These are phyloP conservation scores for Schrankia costaestrigalis DNA, from an alignment of 2,888 invertebrate genomes.

Conservation along the genomic window DNA sequence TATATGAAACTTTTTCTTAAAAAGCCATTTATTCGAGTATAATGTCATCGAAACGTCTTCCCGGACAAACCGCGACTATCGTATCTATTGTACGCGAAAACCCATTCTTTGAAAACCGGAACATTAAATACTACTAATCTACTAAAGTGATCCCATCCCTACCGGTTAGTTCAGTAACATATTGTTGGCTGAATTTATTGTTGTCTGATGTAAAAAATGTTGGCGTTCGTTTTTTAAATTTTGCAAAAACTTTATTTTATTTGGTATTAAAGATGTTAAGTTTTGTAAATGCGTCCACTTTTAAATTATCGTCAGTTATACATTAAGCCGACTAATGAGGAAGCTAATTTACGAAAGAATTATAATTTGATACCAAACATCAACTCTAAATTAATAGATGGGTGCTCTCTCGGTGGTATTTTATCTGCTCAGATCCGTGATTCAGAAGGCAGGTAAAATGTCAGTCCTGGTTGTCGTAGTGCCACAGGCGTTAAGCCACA, in stretches of 20 bases:
- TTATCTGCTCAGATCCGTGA: too few relatives aligned
- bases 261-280: too few relatives aligned
- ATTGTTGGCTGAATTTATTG: conserved; percentile 49
- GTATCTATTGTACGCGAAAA: conserved; percentile 40
- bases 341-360: too few relatives aligned
- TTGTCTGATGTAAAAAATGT: conserved; percentile 10
- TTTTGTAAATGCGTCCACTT: too few relatives aligned
- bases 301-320: too few relatives aligned
- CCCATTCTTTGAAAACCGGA: conserved; percentile 40
- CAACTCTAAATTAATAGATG: too few relatives aligned
- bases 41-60: conserved; percentile 46
- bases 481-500: too few relatives aligned
- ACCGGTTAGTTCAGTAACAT: conserved; percentile 30
- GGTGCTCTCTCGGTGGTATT: too few relatives aligned
- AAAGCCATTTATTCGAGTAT: conserved; percentile 44
- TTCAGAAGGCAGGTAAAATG: too few relatives aligned
- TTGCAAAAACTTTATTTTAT: not conserved
- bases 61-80: conserved; percentile 30
- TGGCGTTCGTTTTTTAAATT: conserved; percentile 12
- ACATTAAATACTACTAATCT: conserved; percentile 63
- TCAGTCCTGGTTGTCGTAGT: too few relatives aligned
- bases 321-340: too few relatives aligned
- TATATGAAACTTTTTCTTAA: conserved; percentile 25
- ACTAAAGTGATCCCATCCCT: conserved; percentile 51
- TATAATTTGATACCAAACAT: too few relatives aligned